phyloP scores from a whole-genome alignment of 2,113 vertebrate species.

The Uria aalge region DNA sequence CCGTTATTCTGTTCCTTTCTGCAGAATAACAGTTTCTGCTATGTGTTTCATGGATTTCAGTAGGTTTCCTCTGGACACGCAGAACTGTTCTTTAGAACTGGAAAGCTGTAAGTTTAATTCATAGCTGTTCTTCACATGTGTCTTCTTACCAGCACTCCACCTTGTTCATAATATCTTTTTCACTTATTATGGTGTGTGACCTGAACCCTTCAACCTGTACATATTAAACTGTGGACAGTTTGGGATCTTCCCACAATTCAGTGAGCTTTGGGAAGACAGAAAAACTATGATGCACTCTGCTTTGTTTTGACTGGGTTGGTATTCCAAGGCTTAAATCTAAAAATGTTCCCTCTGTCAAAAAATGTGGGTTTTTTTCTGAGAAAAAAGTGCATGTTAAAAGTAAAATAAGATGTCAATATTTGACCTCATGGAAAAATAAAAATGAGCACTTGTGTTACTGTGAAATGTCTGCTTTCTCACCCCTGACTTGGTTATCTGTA shows the following conservation, averaged over 20 bases:
- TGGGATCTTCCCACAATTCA: neutral
- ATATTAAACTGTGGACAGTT: neutral
- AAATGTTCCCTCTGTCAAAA: neutral
- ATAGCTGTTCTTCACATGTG: neutral
- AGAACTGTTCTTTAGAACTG: constrained; percentile 91
- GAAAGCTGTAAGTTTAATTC: constrained; percentile 88
- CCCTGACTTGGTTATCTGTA: neutral
- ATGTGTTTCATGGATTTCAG: constrained; percentile 95
- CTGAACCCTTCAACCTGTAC: neutral
- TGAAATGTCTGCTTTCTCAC: neutral
- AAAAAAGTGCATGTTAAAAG: neutral
- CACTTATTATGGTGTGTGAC: neutral
- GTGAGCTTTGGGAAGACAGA: neutral
- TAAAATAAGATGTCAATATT: neutral
- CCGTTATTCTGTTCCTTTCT: constrained; percentile 47
- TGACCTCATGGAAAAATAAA: neutral
- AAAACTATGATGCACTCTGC: neutral
- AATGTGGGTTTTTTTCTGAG: neutral
- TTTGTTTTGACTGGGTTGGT: neutral
- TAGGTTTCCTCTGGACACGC: constrained; percentile 91
- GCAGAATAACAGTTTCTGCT: constrained; percentile 89
- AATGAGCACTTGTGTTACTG: neutral
- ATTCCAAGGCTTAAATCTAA: neutral
- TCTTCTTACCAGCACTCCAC: neutral
- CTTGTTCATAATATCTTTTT: neutral